Conservation (phyloP, 2,888 invertebrate species). For the Oscheius sp. region DNA sequence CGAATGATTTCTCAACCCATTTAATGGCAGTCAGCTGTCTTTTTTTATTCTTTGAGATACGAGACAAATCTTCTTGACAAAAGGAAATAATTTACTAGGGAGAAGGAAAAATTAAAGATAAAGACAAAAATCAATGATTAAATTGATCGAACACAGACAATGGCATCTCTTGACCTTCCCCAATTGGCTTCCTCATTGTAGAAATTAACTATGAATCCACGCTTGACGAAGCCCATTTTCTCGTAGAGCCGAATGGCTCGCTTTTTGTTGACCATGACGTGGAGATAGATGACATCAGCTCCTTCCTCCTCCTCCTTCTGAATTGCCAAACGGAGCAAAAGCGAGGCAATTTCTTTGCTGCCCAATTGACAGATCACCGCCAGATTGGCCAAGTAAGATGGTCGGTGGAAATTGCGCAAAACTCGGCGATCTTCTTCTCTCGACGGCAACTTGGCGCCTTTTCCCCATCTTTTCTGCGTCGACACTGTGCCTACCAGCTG, state of each 20-base stretch:
- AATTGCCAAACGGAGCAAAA: not conserved
- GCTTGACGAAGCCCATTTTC: conserved; percentile 4
- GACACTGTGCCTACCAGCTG: conserved; percentile 13
- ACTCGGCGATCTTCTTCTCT: not conserved
- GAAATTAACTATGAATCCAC: too few species aligned
- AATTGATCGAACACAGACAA: too few species aligned
- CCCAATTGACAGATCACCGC: not conserved
- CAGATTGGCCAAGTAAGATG: not conserved
- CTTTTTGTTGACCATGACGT: conserved; percentile 16
- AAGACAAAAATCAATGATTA: too few species aligned
- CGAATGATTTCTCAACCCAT: too few species aligned
- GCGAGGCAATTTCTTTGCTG: not conserved
- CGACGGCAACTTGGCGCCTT: not conserved
- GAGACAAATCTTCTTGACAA: too few species aligned
- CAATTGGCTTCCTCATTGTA: too few species aligned
- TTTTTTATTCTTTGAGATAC: too few species aligned
- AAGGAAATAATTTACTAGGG: too few species aligned
- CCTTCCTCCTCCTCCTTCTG: not conserved
- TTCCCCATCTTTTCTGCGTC: not conserved
- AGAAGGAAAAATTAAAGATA: too few species aligned
- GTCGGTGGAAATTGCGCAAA: not conserved
- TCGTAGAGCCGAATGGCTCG: conserved; percentile 18
- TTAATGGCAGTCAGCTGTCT: too few species aligned
- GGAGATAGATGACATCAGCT: conserved; percentile 8
- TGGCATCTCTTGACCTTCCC: too few species aligned